A percentile compares a stretch with the other conserved stretches of the same genome.
These are phyloP conservation scores for Lepidonotus clava DNA, from an alignment of 2,888 invertebrate species.

Conservation along the genomic window DNA sequence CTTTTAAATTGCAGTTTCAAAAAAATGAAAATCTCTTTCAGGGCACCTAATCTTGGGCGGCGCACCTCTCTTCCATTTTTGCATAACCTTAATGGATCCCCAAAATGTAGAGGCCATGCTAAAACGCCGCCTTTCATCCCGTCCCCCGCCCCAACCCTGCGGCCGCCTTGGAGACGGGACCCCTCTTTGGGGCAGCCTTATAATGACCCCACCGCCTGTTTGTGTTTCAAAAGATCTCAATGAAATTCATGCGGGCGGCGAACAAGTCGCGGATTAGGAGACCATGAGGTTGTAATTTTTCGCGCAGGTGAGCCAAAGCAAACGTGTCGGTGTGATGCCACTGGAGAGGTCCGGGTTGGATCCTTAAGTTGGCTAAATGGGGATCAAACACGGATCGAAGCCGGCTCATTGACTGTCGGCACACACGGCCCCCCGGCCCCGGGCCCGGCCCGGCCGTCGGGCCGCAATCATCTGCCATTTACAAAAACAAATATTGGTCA, in stretches of 20 bases:
- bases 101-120: background rate
- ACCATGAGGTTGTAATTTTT: background rate
- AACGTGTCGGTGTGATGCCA: background rate
- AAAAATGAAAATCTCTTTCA: no score
- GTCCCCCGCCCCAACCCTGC: background rate
- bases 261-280: background rate
- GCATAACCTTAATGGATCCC: background rate
- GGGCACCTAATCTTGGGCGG: no score
- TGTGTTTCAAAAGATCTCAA: constrained; percentile 4
- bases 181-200: background rate
- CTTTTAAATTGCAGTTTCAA: no score
- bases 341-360: background rate
- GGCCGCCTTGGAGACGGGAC: background rate
- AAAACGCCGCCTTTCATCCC: background rate
- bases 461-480: constrained; percentile 30
- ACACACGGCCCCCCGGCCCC: background rate
- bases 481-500: constrained; percentile 34
- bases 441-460: background rate
- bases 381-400: constrained; percentile 32
- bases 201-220: background rate
- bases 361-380: constrained; percentile 37
- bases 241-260: background rate
- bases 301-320: constrained; percentile 34
- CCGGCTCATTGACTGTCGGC: constrained; percentile 6
- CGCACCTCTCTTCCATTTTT: no score